Evolutionary conservation across 1,140 invertebrate genomes (phyloP), one percentile per base, ranked within the genome.

Genomic region (Andrena cerasifolii): DNA sequence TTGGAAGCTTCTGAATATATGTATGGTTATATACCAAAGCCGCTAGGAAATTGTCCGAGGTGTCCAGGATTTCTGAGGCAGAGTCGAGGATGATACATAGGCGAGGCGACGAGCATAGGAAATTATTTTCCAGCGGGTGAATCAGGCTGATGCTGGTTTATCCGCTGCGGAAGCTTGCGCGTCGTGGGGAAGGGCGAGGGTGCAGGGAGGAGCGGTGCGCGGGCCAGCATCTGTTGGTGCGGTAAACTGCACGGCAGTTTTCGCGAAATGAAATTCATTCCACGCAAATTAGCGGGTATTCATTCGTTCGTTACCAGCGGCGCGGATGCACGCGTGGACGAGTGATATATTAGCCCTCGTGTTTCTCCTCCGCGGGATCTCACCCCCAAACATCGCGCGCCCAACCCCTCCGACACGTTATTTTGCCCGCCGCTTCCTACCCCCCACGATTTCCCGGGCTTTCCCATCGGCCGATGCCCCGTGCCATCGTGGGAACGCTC

Each of bases 191-290:
- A 40, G 10, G 10, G n/a, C n/a, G n/a, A n/a, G n/a, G n/a, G n/a
- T n/a, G 18, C 26, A 2, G 56, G 51, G 45, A 31, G 12, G 26
- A 4, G 8, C 12, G 12, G 53, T 21, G 7, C 6, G 36, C n/a
- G 10, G 58, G 10, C 6, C 18, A 28, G 62, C 62, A 65, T 65
- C 62, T 53, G 31, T 59, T 51, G 62, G 45, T 61, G 54, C 43
- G 54, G 54, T 72, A 79, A 75, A 75, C 78, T 68, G 76, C 26
- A 58, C 47, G 62, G 79, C 61, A 68, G 75, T 81, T 81, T 81
- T 78, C 75, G 58, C 75, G 66, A 81, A 72, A 81, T 81, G 78
- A 81, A 81, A 81, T 81, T 65, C 79, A 72, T 81, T 81, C 78
- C 78, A 81, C 79, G 75, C 79, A 81, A 78, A 78, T 81, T 81